Percentiles rank a stretch among this genome's conserved stretches.
Conservation (phyloP, 2,888 invertebrate species). For the Blomia tropicalis region DNA sequence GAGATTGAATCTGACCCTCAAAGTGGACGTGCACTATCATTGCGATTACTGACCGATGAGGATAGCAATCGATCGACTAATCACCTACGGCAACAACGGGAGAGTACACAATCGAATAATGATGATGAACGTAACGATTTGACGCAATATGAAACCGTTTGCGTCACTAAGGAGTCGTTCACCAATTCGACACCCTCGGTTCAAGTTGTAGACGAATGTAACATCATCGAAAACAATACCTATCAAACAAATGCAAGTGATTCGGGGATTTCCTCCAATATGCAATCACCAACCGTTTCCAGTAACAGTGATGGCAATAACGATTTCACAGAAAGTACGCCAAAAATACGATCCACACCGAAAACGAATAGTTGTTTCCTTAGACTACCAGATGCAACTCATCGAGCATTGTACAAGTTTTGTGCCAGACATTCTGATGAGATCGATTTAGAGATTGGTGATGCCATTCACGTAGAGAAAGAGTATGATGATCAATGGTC, state of each 20-base stretch:
- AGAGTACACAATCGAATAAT: no score
- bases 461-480: constrained; percentile 86
- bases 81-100: not conserved
- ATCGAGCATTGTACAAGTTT: constrained; percentile 86
- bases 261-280: constrained; percentile 39
- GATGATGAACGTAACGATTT: not conserved
- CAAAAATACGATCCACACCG: not conserved
- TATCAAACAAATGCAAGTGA: not conserved
- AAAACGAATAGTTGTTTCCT: constrained; percentile 34
- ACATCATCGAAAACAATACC: no score
- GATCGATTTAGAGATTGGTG: constrained; percentile 89
- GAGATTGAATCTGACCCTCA: constrained; percentile 17
- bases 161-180: not conserved
- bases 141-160: not conserved
- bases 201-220: not conserved
- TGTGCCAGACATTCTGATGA: constrained; percentile 87
- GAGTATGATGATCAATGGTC: constrained; percentile 96
- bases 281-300: constrained; percentile 45
- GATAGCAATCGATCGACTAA: not conserved
- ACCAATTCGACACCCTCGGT: no score
- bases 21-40: constrained; percentile 12
- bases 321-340: no score
- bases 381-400: constrained; percentile 78
- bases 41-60: constrained; percentile 1
- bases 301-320: not conserved